Conservation (phyloP, 2,113 vertebrate genomes). For the Taurulus bubalis region DNA sequence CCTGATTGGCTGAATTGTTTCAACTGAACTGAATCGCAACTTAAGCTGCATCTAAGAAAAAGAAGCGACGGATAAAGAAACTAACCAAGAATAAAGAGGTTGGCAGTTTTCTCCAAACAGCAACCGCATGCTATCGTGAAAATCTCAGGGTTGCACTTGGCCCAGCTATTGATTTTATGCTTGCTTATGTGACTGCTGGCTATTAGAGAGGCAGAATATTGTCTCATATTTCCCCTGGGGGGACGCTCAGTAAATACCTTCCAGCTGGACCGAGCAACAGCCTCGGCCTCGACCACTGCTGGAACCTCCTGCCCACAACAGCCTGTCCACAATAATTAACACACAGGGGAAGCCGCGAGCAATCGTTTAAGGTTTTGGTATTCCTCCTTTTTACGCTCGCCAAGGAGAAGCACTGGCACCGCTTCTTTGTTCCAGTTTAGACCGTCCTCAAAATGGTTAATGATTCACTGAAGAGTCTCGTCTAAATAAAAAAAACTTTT, state of each 20-base stretch:
- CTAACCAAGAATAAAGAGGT: slow-evolving; percentile 25
- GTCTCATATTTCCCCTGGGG: slow-evolving; percentile 70
- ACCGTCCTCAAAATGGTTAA: neutral
- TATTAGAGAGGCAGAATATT: slow-evolving; percentile 72
- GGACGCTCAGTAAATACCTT: slow-evolving; percentile 70
- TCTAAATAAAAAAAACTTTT: slow-evolving; percentile 2
- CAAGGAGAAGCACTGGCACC: neutral
- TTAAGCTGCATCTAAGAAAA: neutral
- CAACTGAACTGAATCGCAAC: slow-evolving; percentile 31
- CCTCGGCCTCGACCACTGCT: slow-evolving; percentile 56
- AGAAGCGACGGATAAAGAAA: slow-evolving; percentile 8
- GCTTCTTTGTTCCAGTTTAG: neutral
- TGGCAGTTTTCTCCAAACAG: slow-evolving; percentile 18
- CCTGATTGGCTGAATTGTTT: slow-evolving; percentile 34
- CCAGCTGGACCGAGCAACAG: slow-evolving; percentile 71
- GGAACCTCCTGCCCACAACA: slow-evolving; percentile 63
- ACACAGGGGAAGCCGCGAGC: slow-evolving; percentile 68
- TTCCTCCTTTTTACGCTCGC: slow-evolving; percentile 10
- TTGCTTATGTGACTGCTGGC: slow-evolving; percentile 70
- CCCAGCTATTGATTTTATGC: slow-evolving; percentile 70
- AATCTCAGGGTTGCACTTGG: slow-evolving; percentile 54
- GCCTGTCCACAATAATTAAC: slow-evolving; percentile 75
- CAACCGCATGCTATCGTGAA: slow-evolving; percentile 36
- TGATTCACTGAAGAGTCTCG: neutral
- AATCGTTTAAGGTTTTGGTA: slow-evolving; percentile 46